phyloP scores from a whole-genome alignment of 2,888 invertebrate genomes.

The Ochropleura leucogaster region DNA sequence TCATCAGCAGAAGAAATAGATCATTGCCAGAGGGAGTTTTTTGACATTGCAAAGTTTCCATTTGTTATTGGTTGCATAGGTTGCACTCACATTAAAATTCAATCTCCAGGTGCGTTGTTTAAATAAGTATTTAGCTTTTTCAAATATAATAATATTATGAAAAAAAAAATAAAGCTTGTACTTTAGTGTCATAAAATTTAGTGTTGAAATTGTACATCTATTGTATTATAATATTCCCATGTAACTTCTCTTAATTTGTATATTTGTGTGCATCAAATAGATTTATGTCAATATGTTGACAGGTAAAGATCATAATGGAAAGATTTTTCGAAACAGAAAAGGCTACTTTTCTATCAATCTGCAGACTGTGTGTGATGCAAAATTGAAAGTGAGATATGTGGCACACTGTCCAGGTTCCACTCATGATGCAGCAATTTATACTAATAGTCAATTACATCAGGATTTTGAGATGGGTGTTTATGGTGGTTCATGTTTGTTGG shows the following conservation, averaged over 20 bases:
- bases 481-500: slow-evolving; percentile 33
- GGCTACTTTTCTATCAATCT: slow-evolving; percentile 39
- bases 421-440: slow-evolving; percentile 15
- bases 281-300: slow-evolving; percentile 1
- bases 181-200: not conserved
- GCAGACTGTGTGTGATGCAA: slow-evolving; percentile 31
- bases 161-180: not conserved
- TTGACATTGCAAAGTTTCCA: slow-evolving; percentile 35
- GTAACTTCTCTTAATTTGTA: not conserved
- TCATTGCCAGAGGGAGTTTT: slow-evolving; percentile 29
- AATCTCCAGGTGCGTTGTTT: slow-evolving; percentile 19
- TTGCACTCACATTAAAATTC: slow-evolving; percentile 33
- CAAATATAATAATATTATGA: not conserved
- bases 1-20: slow-evolving; percentile 19
- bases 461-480: slow-evolving; percentile 28
- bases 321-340: slow-evolving; percentile 37
- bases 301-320: slow-evolving; percentile 29
- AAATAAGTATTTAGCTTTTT: not conserved
- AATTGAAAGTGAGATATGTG: slow-evolving; percentile 21
- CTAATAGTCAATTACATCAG: slow-evolving; percentile 20
- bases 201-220: not conserved
- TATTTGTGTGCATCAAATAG: not conserved
- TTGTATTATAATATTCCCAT: not conserved
- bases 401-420: slow-evolving; percentile 25
- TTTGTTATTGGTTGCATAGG: slow-evolving; percentile 30